phyloP scores from a whole-genome alignment of 1,140 invertebrate species.

The Eurytemora carolleeae region DNA sequence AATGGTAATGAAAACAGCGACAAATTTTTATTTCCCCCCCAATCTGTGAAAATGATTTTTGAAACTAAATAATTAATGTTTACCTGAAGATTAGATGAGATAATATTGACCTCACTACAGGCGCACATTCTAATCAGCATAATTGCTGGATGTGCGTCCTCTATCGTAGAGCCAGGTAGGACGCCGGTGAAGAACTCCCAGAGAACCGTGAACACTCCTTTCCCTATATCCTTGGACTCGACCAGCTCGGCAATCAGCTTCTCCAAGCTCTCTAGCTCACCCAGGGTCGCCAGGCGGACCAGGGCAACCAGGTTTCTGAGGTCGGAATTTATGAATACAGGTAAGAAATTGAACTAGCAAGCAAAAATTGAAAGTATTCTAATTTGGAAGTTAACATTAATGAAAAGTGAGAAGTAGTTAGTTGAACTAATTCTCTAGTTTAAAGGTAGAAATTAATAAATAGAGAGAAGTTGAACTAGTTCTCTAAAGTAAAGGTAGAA shows the following conservation, averaged over 20 bases:
- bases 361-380: too few relatives aligned
- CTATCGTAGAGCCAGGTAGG: conserved; percentile 40
- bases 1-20: too few relatives aligned
- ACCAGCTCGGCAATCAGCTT: conserved; percentile 41
- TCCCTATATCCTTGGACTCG: conserved; percentile 34
- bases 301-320: conserved; percentile 40
- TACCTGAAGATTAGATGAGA: conserved; percentile 31
- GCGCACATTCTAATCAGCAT: conserved; percentile 51
- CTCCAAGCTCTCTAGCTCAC: conserved; percentile 45
- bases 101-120: conserved; percentile 28
- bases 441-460: too few relatives aligned
- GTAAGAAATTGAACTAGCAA: not conserved
- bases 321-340: not conserved
- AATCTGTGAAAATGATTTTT: too few relatives aligned
- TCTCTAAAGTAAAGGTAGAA: too few relatives aligned
- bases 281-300: conserved; percentile 32
- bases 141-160: conserved; percentile 45
- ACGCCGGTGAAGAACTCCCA: conserved; percentile 62
- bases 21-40: too few relatives aligned
- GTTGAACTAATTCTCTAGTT: not conserved
- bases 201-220: conserved; percentile 35
- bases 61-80: too few relatives aligned
- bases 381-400: not conserved
- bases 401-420: not conserved
- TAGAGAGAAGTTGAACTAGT: too few relatives aligned